Base-by-base conservation (phyloP, 2,797 vertebrate genomes). In the Bovichtus variegatus region DNA sequence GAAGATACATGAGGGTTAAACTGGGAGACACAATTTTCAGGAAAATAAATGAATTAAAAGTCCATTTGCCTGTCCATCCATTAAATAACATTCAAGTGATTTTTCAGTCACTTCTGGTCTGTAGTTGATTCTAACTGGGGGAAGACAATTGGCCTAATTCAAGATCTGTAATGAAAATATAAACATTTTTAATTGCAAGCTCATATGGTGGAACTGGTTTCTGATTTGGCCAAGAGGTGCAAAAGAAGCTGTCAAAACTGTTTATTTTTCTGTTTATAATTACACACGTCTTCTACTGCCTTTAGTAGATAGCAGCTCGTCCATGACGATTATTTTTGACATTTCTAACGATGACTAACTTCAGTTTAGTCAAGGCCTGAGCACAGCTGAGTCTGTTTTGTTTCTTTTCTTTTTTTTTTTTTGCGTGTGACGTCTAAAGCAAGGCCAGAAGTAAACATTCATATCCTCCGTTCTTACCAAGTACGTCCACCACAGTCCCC, bases 401-500 rank as follows among this genome's bases (percentile, higher is more conserved):
- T 43, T 25, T 44, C 23, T 53, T 12, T 2, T 27, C 5, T n/a
- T 4, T 4, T 27, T 25, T 27, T 36, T 25, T 55, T 15, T 38
- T 16, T 8, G 1, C 7, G 3, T 44, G 25, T 49, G 21, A 13
- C 21, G 27, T 67, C 31, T 63, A 9, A 11, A 63, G 34, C 21
- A 31, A 68, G 13, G 2, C 7, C 10, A 69, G 12, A 74, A 9
- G 6, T 0, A 46, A 40, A 36, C 6, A 0, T 25, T 50, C 0
- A 15, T 2, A 18, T 2, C 6, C 9, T 51, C 47, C 0, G 3
- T 75, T 44, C 91, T 91, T 84, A 98, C 85, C 84, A 99, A 64
- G 69, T 99, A 98, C 0, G 97, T 99, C 96, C 97, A 98, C 98
- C 97, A 98, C 23, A 99, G 94, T 0, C 97, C 97, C 0, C 97